Evolutionary conservation across 2,888 invertebrate genomes (phyloP), one percentile per base, ranked within the genome.

Genomic region (Apeira syringaria): DNA sequence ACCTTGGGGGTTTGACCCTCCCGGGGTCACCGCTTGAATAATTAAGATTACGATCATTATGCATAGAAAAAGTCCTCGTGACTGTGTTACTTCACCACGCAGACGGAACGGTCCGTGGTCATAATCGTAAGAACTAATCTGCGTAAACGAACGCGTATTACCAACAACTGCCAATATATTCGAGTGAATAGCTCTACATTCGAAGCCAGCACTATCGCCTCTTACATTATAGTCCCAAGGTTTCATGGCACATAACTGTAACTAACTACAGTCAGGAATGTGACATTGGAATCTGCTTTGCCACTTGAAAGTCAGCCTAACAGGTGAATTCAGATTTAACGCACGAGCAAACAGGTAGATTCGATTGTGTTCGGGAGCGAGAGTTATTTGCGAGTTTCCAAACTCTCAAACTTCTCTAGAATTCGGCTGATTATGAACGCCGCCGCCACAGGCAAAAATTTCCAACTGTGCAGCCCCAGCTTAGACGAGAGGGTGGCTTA

Each of bases 41-140:
- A 56, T 56, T 56, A 53, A 53, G 46, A 53, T 56, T 48, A 56
- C 53, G 35, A 56, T 56, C 49, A 50, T 51, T 51, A 50, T 45
- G 53, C 51, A 40, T 47, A 51, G 47, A 51, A 53, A 53, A 50
- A 38, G 41, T 41, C 40, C 26, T 26, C 29, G 39, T 34, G 28
- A 34, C 28, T 38, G 28, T 32, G 39, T 33, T 25, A 33, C 28
- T 41, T 35, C 37, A 38, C 40, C 27, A 30, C 36, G 4, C 7
- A 1, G 40, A 35, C 24, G 35, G 22, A 20, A 26, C 39, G 15
- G 31, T 43, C 40, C 33, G 34, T 32, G 33, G 18, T 15, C 24
- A 27, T 20, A 17, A 28, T 44, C 26, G 11, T 17, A 24, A 24
- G 35, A 42, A 42, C 34, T 17, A 36, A 42, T 36, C 30, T 18